Evolutionary conservation across 1,140 invertebrate species (phyloP).

Genomic region (Aleiodes sp.): DNA sequence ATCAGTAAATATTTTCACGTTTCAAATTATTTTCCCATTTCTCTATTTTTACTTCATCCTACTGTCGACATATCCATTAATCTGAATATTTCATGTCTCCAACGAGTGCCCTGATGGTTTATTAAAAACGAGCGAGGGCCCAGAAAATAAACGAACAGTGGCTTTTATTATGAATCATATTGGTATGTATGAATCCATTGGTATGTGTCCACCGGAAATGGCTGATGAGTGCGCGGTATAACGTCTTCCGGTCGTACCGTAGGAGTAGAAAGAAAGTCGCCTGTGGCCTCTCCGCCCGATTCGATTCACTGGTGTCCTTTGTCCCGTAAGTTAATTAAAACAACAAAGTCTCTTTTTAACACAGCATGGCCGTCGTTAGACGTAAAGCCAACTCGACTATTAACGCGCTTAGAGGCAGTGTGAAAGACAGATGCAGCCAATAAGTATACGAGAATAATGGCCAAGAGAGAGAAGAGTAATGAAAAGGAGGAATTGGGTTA

Average conservation of each 20-base stretch:
- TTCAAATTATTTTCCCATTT: not conserved
- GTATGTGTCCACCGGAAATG: conserved; percentile 20
- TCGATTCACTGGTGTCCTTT: conserved; percentile 20
- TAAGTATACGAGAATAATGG: conserved; percentile 7
- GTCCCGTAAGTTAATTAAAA: conserved; percentile 35
- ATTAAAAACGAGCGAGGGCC: not conserved
- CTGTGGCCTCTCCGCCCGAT: not conserved
- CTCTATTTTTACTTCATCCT: too few relatives aligned
- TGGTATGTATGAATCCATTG: not conserved
- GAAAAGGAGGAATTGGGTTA: not conserved
- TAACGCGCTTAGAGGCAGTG: not conserved
- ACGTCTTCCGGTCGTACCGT: conserved; percentile 4
- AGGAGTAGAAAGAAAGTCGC: not conserved
- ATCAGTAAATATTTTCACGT: not conserved
- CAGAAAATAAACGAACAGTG: not conserved
- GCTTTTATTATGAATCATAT: conserved; percentile 13
- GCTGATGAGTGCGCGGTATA: conserved; percentile 13
- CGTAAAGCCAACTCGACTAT: not conserved
- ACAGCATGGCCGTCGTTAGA: not conserved
- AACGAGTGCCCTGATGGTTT: not conserved
- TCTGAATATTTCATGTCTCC: not conserved
- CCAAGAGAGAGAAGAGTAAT: not conserved
- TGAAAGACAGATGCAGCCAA: conserved; percentile 3
- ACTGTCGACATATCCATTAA: not conserved
- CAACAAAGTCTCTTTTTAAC: conserved; percentile 27